Percentiles rank a stretch among this genome's conserved stretches.
phyloP scores from a whole-genome alignment of 2,113 vertebrate genomes.

The Ariopsis seemanni region DNA sequence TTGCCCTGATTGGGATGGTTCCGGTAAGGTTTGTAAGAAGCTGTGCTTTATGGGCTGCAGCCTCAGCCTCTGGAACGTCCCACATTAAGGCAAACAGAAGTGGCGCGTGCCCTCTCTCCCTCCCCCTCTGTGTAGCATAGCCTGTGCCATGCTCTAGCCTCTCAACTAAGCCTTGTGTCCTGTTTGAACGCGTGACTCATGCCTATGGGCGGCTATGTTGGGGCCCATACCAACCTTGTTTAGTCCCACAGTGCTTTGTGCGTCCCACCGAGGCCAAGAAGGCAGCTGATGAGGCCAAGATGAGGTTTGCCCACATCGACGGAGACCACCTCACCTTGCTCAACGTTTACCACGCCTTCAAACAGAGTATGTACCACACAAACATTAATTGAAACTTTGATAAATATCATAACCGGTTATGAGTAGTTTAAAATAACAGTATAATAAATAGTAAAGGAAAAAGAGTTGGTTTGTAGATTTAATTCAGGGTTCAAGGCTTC shows the following conservation, averaged over 20 bases:
- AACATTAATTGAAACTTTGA: background rate
- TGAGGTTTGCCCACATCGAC: constrained; percentile 98
- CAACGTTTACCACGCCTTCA: constrained; percentile 97
- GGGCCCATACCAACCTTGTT: constrained; percentile 99
- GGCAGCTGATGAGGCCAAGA: constrained; percentile 96
- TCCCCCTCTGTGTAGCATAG: constrained; percentile 38
- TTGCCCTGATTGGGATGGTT: constrained; percentile 25
- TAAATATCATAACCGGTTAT: background rate
- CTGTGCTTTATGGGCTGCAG: constrained; percentile 12
- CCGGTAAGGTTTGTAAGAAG: constrained; percentile 2
- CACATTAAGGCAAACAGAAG: constrained; percentile 21
- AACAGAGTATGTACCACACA: constrained; percentile 85
- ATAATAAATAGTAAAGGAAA: no score
- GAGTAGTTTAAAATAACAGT: background rate
- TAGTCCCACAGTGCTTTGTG: constrained; percentile 99
- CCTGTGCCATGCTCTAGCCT: constrained; percentile 80
- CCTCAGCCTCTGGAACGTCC: constrained; percentile 28
- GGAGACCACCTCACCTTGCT: constrained; percentile 98
- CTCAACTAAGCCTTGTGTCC: constrained; percentile 88
- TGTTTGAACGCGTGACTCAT: constrained; percentile 97
- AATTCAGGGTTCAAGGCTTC: no score
- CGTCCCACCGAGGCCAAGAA: constrained; percentile 98
- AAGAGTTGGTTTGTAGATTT: background rate
- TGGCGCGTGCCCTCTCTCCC: constrained; percentile 29
- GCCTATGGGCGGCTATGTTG: constrained; percentile 99